Evolutionary conservation across 2,888 invertebrate species (phyloP), one percentile per base, ranked within the genome.

Genomic region (Malthinus flaveolus): DNA sequence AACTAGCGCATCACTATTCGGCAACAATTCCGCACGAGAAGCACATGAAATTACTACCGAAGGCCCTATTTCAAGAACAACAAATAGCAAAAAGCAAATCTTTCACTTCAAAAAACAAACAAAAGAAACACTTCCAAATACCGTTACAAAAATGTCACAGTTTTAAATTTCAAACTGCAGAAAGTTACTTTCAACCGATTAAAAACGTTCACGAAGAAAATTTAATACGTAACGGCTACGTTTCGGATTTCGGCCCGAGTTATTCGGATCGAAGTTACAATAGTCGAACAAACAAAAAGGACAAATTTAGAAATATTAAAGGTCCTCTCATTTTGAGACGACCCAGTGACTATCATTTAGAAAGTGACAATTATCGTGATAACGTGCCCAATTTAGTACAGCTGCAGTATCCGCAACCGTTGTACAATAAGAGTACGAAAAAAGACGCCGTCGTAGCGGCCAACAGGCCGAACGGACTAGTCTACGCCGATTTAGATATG

Each of bases 101-200:
- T 42, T 78, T 79, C 62, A 75, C 77, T 15, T 74, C 75, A 51
- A 75, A 76, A 56, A 71, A 72, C 46, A 76, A 77, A 60, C 75
- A 83, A 68, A 85, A 85, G 79, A 85, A 85, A 77, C 83, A 84
- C 65, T 85, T 85, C 66, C 85, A 85, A 80, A 84, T 85, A 67
- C 85, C 85, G 1, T 73, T 86, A 36, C 86, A 86, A 73, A 86
- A 86, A 73, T 84, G 85, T 68, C 85, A 86, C 75, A 86, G 86
- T 73, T 86, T 86, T 72, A 78, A 77, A 63, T 78, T 78, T 63
- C 79, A 79, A 74, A 79, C 79, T 52, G 78, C 79, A 31, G 79
- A 79, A 63, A 85, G 85, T 70, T 86, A 85, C 68, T 86, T 86
- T 67, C 86, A 86, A 78, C 86, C 86, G 5, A 85, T 86, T 65